Conservation (phyloP, 1,140 invertebrate genomes). For the Wasmannia auropunctata region DNA sequence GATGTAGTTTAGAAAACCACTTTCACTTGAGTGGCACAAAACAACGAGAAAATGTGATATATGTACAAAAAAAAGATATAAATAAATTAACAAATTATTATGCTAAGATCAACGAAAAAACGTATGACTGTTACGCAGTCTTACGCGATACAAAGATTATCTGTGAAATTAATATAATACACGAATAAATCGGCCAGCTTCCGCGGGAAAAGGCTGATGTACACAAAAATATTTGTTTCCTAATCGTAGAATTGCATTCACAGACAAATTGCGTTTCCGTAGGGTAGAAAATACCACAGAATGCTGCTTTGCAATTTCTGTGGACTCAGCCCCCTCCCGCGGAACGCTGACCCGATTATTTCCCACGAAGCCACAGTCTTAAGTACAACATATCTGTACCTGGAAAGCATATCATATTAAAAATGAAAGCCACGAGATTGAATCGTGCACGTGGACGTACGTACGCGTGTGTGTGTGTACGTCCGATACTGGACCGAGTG, state of each 20-base stretch:
- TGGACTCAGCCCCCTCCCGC: background rate
- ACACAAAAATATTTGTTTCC: background rate
- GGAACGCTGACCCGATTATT: slow-evolving; percentile 62
- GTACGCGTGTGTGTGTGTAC: no score
- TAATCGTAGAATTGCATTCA: slow-evolving; percentile 9
- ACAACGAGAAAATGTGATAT: slow-evolving; percentile 77
- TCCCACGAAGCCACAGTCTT: slow-evolving; percentile 79
- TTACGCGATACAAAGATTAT: slow-evolving; percentile 67
- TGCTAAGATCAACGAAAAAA: slow-evolving; percentile 63
- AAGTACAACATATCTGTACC: slow-evolving; percentile 80
- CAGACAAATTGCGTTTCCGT: background rate
- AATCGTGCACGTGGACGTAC: slow-evolving; percentile 6
- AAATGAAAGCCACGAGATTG: slow-evolving; percentile 59
- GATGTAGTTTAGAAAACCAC: slow-evolving; percentile 65
- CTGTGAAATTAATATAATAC: slow-evolving; percentile 73
- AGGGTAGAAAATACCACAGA: background rate
- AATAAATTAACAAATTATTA: slow-evolving; percentile 78
- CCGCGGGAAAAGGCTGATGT: slow-evolving; percentile 3
- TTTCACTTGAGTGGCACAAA: slow-evolving; percentile 64
- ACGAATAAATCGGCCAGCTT: slow-evolving; percentile 62
- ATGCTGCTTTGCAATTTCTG: background rate
- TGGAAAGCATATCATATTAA: slow-evolving; percentile 73
- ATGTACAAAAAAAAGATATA: slow-evolving; percentile 77
- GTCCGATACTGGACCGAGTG: slow-evolving; percentile 17
- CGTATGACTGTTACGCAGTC: slow-evolving; percentile 48